Evolutionary conservation across 2,888 invertebrate species (phyloP), one percentile per base, ranked within the genome.

Genomic region (Drosophila nr. medialis): DNA sequence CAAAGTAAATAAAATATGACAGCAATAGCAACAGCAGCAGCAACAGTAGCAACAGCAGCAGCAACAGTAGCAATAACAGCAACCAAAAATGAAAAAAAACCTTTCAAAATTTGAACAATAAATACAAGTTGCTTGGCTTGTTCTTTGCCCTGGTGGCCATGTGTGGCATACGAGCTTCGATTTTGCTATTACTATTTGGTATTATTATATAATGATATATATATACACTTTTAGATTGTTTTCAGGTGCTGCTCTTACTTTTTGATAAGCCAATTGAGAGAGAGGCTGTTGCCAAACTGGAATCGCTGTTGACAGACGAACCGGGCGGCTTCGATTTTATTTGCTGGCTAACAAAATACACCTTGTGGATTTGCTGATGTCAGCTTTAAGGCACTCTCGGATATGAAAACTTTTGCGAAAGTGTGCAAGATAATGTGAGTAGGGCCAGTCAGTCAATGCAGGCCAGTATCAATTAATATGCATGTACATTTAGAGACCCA

Each of bases 91-190:
- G 6, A 72, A 61, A 58, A 58, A 53, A 53, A 78, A 60, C 18
- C 24, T 64, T 68, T 64, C 66, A 78, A 78, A 67, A 75, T 78
- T 66, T 73, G 27, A 75, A 78, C 75, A 75, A 78, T 77, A 78
- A 73, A 77, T 48, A 66, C 29, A 66, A 75, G 59, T 73, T 62
- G 78, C 40, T 27, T 34, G 56, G 36, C 21, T 27, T 30, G 45
- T 42, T 27, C 21, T 40, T 21, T 29, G 34, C 29, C 42, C 59
- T 60, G 60, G 50, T 75, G 59, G 73, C 48, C 77, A 58, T 30
- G 58, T 73, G 61, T 64, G 64, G 32, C 38, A 38, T 8, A 18
- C 32, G 27, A 40, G 27, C 50, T 38, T 38, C 55, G 50, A 63
- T 64, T 77, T 72, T 45, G 30, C n/a, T 27, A 29, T 48, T 48